Evolutionary conservation across 2,797 vertebrate genomes (phyloP).

Genomic region (Naso thynnoides): DNA sequence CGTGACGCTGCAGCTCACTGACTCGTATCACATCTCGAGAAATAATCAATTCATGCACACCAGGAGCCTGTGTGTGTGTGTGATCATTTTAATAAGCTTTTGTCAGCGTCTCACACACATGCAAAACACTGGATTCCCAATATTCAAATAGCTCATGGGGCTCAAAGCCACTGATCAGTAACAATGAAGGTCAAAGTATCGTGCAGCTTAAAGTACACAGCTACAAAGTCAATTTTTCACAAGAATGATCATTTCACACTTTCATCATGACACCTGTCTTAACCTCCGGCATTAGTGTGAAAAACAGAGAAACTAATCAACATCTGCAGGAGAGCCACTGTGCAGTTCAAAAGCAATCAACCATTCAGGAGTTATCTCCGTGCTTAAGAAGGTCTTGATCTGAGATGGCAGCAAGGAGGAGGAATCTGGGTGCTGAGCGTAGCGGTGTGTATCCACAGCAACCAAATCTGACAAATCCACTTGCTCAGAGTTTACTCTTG

Average conservation of each 20-base stretch:
- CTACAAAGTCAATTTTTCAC: conserved; percentile 29
- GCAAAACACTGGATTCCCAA: conserved; percentile 35
- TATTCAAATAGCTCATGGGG: conserved; percentile 22
- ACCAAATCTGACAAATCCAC: conserved; percentile 51
- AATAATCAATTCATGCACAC: conserved; percentile 71
- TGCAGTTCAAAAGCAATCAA: conserved; percentile 50
- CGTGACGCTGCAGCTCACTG: conserved; percentile 47
- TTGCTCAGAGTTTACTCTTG: conserved; percentile 79
- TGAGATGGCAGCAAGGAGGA: conserved; percentile 22
- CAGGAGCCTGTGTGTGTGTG: conserved; percentile 61
- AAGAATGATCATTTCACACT: conserved; percentile 35
- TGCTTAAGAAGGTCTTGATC: conserved; percentile 53
- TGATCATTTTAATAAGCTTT: conserved; percentile 77
- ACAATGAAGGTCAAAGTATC: conserved; percentile 31
- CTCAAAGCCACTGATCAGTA: conserved; percentile 34
- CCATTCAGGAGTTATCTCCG: conserved; percentile 51
- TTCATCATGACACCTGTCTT: conserved; percentile 20
- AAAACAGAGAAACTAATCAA: conserved; percentile 38
- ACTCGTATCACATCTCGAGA: conserved; percentile 55
- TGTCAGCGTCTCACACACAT: conserved; percentile 50
- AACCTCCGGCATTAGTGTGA: conserved; percentile 13
- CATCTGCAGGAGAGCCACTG: conserved; percentile 31
- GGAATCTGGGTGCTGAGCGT: conserved; percentile 44
- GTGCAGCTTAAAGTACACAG: conserved; percentile 9
- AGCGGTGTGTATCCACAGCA: conserved; percentile 61